phyloP scores from a whole-genome alignment of 2,797 vertebrate species.

The Sarcoramphus papa region DNA sequence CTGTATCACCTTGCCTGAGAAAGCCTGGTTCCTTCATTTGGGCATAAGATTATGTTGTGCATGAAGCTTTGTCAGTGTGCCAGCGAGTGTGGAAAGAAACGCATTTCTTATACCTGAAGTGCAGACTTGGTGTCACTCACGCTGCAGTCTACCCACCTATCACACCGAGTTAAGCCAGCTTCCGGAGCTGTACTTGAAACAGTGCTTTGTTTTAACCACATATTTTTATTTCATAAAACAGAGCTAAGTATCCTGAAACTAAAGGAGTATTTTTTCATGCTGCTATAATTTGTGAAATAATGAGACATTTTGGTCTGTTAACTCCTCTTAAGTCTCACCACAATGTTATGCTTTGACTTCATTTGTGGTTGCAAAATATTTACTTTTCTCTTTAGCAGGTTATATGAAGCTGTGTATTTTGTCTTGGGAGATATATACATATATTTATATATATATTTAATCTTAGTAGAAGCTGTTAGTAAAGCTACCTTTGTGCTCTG shows the following conservation, averaged over 20 bases:
- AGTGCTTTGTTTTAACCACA: background rate
- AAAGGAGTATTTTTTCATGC: constrained; percentile 39
- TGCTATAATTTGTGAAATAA: constrained; percentile 58
- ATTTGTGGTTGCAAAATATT: constrained; percentile 64
- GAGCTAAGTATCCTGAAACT: constrained; percentile 41
- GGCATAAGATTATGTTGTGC: background rate
- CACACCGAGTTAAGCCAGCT: background rate
- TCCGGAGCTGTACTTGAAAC: background rate
- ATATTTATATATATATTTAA: constrained; percentile 8
- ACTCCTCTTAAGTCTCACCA: constrained; percentile 61
- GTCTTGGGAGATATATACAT: constrained; percentile 29
- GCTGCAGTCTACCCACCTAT: background rate
- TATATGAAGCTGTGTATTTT: constrained; percentile 56
- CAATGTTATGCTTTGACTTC: constrained; percentile 62
- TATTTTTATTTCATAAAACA: constrained; percentile 28
- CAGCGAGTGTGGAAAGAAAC: background rate
- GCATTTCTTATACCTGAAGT: background rate
- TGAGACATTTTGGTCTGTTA: constrained; percentile 58
- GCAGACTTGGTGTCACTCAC: background rate
- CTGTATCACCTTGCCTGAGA: background rate
- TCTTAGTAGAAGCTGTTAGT: constrained; percentile 13
- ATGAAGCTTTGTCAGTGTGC: background rate
- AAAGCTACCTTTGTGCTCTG: constrained; percentile 7
- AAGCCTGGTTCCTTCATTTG: background rate
- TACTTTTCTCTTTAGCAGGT: constrained; percentile 50